Percentiles rank a stretch among this genome's conserved stretches.
Conservation (phyloP, 1,140 invertebrate species). For the Ptiloglossa arizonensis region DNA sequence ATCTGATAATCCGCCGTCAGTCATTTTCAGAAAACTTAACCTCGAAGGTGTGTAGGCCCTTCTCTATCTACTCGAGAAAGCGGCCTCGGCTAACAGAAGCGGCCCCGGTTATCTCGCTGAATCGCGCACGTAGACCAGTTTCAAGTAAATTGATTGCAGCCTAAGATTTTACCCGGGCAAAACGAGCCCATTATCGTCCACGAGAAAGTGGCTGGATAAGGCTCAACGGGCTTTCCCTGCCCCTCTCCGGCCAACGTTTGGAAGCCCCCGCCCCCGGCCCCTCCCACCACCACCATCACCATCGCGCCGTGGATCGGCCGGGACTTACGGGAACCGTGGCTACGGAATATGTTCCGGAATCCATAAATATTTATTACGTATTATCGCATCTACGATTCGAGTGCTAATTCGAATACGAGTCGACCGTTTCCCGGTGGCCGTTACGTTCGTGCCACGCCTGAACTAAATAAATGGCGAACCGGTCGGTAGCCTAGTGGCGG, state of each 20-base stretch:
- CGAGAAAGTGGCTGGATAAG: constrained; percentile 50
- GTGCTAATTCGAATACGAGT: neutral
- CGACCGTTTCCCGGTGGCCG: neutral
- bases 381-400: neutral
- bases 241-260: constrained; percentile 5
- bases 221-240: constrained; percentile 12
- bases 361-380: constrained; percentile 36
- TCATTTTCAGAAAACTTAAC: constrained; percentile 56
- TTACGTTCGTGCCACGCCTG: neutral
- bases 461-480: neutral
- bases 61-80: constrained; percentile 30
- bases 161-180: constrained; percentile 45
- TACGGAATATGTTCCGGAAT: neutral
- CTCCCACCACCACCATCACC: too few species aligned
- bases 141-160: constrained; percentile 56
- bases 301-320: neutral
- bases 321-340: neutral
- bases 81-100: constrained; percentile 7
- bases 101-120: constrained; percentile 41
- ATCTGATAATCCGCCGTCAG: constrained; percentile 59
- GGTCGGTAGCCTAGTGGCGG: too few species aligned
- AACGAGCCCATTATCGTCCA: constrained; percentile 50
- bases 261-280: too few species aligned
- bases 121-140: constrained; percentile 54
- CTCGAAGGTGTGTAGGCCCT: constrained; percentile 23